Base-by-base conservation (phyloP, 2,797 vertebrate species). In the Myripristis murdjan region DNA sequence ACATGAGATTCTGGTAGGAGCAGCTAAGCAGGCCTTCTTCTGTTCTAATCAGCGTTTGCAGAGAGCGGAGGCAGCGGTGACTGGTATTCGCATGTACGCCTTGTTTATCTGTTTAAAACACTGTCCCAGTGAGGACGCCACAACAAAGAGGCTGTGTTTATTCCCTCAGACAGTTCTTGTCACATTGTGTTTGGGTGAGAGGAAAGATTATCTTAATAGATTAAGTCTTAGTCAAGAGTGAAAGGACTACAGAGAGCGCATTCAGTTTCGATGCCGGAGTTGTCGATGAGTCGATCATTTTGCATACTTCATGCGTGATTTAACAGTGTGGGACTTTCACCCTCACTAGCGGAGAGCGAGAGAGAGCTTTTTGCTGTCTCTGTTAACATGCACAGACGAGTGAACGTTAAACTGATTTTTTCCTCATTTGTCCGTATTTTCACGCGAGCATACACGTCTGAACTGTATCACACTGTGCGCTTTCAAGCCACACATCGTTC, bases 111-210 rank as follows among this genome's bases (percentile, higher is more conserved):
- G 75, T 84, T 83, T 84, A 72, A 89, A 81, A 83, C 73, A 73
- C 44, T 85, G 90, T 83, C 82, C 59, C 74, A 87, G 66, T 80
- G 75, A 90, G 76, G 78, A 82, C 72, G 84, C 82, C 63, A 64
- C 73, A 83, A 91, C 86, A 92, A 79, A 84, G 67, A 66, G 75
- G 75, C 75, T 70, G 81, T 86, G 83, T 91, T 90, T 71, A 90
- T 85, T 84, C 70, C 73, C 44, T 84, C 67, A 77, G 89, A 90
- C 85, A 90, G 84, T 64, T 63, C 84, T 77, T 85, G 89, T 89
- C 88, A 73, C 80, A 31, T 87, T 86, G 14, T 76, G 69, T 90
- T 92, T 88, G 78, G 82, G 72, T 74, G 57, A 83, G 60, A 62
- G 66, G 69, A 76, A 72, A 81, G 76, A 89, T 86, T 68, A 81